These are phyloP conservation scores for silkworm (Bombyx mori) DNA, from an alignment of 1,140 invertebrate species.

Conservation along the genomic window DNA sequence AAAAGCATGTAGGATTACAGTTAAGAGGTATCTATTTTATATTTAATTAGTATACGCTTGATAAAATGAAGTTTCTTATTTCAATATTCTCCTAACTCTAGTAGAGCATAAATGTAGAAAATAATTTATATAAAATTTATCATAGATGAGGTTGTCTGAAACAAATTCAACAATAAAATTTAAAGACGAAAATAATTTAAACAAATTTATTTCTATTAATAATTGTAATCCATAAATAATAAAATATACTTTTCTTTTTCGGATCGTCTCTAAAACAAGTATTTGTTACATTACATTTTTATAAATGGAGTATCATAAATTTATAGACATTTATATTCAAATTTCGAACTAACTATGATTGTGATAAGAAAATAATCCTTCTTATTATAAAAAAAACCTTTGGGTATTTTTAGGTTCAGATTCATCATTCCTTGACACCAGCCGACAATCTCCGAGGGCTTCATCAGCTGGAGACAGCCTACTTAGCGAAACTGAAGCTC, in stretches of 20 bases:
- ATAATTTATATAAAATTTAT: not conserved
- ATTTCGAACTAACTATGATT: not conserved
- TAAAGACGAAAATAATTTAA: too few relatives aligned
- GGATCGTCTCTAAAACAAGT: not conserved
- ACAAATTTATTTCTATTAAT: too few relatives aligned
- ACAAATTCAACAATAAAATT: too few relatives aligned
- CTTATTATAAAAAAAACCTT: not conserved
- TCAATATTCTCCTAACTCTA: too few relatives aligned
- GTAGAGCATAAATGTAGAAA: not conserved
- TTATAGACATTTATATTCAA: not conserved
- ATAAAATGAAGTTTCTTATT: not conserved
- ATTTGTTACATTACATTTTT: too few relatives aligned
- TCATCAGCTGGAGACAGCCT: slow-evolving; percentile 62
- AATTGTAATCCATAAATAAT: too few relatives aligned
- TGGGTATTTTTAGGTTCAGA: slow-evolving; percentile 48
- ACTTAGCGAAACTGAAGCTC: slow-evolving; percentile 62
- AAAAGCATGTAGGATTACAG: slow-evolving; percentile 58
- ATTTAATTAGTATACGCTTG: not conserved
- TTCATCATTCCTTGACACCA: slow-evolving; percentile 57
- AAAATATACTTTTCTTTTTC: too few relatives aligned
- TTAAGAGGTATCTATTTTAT: slow-evolving; percentile 44
- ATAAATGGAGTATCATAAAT: not conserved
- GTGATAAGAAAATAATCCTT: not conserved
- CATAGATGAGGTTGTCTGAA: too few relatives aligned
- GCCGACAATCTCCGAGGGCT: slow-evolving; percentile 55